Conservation (phyloP, 1,140 invertebrate genomes). For the Cydia fagiglandana region DNA sequence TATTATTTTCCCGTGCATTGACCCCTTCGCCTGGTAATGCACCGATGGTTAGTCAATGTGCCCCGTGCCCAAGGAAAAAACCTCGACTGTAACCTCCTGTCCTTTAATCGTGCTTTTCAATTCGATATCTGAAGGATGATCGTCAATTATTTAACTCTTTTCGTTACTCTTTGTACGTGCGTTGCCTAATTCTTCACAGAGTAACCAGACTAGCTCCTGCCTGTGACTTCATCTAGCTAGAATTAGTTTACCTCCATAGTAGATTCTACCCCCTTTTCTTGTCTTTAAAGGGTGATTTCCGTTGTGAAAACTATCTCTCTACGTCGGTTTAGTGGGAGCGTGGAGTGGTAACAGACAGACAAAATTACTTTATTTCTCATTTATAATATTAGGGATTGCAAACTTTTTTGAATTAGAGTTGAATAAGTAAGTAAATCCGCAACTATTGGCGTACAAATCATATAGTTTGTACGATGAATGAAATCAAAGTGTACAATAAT, state of each 20-base stretch:
- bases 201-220: background rate
- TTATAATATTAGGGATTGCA: too few species aligned
- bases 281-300: too few species aligned
- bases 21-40: background rate
- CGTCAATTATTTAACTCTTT: background rate
- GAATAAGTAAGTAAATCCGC: too few species aligned
- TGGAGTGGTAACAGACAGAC: too few species aligned
- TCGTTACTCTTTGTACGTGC: background rate
- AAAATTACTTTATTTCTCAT: too few species aligned
- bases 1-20: background rate
- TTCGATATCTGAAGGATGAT: background rate
- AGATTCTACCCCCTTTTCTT: too few species aligned
- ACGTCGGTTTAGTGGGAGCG: too few species aligned
- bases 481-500: background rate
- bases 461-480: background rate
- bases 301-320: too few species aligned
- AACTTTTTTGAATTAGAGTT: too few species aligned
- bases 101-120: slow-evolving; percentile 5
- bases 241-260: too few species aligned
- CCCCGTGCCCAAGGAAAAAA: background rate
- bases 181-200: background rate
- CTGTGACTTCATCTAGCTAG: too few species aligned
- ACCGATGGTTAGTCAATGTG: slow-evolving; percentile 2
- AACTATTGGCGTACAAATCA: too few species aligned
- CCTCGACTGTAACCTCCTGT: background rate